Base-by-base conservation (phyloP, 2,113 vertebrate species). In the Patagioenas fasciata region DNA sequence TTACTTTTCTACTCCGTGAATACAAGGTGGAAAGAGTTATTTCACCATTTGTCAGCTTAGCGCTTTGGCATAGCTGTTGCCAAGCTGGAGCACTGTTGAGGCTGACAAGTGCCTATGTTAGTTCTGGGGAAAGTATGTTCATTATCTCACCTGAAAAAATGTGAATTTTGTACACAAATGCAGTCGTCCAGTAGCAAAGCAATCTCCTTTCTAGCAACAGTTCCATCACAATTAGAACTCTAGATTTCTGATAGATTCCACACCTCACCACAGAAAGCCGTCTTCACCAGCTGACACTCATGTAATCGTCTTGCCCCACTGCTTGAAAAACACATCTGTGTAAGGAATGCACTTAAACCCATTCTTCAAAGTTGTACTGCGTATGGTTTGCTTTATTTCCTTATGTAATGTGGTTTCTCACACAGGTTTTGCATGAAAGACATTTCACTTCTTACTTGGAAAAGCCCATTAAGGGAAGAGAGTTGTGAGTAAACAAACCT, bases 371-470 rank as follows among this genome's bases (percentile, higher is more conserved):
- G 85, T 91, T 81, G 17, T 88, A 10, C 38, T 60, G 44, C 24
- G 5, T 36, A 38, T 20, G 14, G 42, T 23, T 88, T 67, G 17
- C 4, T 67, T 85, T 56, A 62, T 88, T 95, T 80, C 64, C 44
- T 60, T 71, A 36, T 38, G 16, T 40, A 36, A 80, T 36, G n/a
- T 54, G 25, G 18, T 74, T 80, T 74, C 23, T 80, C 77, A 71
- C 16, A n/a, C 42, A 80, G 31, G 53, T 11, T 90, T 93, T 60
- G 21, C 56, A 40, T 32, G 11, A 88, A 88, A 89, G 56, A n/a
- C 1, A 10, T 96, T 90, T 90, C 80, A 91, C 64, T 94, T 96
- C 88, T 92, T 53, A 7, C 29, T 90, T 95, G 90, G 93, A 92
- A 95, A 96, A 88, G 36, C 67, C 75, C 85, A 36, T 51, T 61